Conservation (phyloP, 2,888 invertebrate species). For the Barypeithes pellucidus region DNA sequence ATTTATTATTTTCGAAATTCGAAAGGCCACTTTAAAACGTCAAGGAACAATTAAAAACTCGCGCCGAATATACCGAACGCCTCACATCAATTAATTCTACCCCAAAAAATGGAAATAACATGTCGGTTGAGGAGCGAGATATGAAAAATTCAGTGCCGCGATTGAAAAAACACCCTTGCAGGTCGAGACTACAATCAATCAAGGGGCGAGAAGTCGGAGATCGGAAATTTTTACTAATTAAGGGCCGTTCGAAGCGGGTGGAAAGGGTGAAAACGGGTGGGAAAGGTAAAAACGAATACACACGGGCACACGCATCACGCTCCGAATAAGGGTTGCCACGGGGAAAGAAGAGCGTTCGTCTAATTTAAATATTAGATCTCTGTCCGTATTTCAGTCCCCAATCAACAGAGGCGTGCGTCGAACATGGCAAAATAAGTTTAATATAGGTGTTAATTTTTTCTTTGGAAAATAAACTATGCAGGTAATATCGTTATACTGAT, state of each 20-base stretch:
- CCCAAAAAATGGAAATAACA: constrained; percentile 52
- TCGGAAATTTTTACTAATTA: constrained; percentile 59
- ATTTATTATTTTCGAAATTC: constrained; percentile 16
- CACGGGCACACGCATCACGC: constrained; percentile 50
- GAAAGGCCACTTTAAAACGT: constrained; percentile 37
- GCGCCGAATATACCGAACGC: constrained; percentile 23
- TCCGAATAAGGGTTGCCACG: constrained; percentile 51
- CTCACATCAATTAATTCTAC: constrained; percentile 46
- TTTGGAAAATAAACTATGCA: too few relatives aligned
- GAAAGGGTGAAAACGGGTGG: constrained; percentile 55
- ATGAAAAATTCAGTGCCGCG: constrained; percentile 53
- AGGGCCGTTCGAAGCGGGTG: constrained; percentile 56
- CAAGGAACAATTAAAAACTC: constrained; percentile 41
- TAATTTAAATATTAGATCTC: constrained; percentile 72
- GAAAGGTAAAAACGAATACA: constrained; percentile 56
- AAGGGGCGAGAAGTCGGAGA: constrained; percentile 50
- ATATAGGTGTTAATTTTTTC: too few relatives aligned
- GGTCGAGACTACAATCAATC: constrained; percentile 53
- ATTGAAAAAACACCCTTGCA: constrained; percentile 52
- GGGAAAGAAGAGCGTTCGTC: constrained; percentile 58
- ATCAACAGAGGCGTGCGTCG: constrained; percentile 35
- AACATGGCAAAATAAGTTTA: constrained; percentile 2
- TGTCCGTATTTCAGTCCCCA: constrained; percentile 68
- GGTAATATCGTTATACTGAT: too few relatives aligned
- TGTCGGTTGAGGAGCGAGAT: constrained; percentile 46